These are phyloP conservation scores for Brachystomella parvula DNA, from an alignment of 1,140 invertebrate genomes.

Conservation along the genomic window DNA sequence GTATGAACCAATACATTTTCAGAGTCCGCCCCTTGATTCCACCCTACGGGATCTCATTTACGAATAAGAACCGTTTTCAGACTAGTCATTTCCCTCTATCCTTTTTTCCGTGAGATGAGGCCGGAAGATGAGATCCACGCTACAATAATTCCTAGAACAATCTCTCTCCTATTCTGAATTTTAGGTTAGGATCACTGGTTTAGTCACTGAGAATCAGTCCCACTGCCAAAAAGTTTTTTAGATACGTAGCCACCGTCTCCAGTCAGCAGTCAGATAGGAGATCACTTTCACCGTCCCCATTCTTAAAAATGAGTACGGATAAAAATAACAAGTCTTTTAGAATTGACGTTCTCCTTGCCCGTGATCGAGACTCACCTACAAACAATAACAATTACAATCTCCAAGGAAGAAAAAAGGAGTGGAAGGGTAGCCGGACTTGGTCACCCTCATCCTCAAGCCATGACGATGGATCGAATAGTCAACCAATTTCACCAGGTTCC, in stretches of 20 bases:
- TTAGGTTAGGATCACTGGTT: neutral
- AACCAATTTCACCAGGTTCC: conserved; percentile 45
- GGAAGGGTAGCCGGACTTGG: neutral
- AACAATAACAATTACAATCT: conserved; percentile 19
- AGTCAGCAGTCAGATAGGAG: neutral
- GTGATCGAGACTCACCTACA: conserved; percentile 18
- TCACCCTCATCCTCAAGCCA: conserved; percentile 38
- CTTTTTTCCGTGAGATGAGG: neutral
- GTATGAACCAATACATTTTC: neutral
- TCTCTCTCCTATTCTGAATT: too few relatives aligned
- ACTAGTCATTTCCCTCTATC: neutral
- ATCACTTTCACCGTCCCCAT: neutral
- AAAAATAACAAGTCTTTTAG: conserved; percentile 34
- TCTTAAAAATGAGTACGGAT: conserved; percentile 11
- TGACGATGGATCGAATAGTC: conserved; percentile 41
- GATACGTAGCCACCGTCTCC: neutral
- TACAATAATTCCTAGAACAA: too few relatives aligned
- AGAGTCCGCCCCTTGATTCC: neutral
- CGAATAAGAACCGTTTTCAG: neutral
- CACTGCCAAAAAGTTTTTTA: neutral
- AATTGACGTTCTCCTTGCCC: conserved; percentile 36
- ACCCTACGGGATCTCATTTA: neutral
- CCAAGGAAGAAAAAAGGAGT: neutral
- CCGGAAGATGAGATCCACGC: too few relatives aligned
- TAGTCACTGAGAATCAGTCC: neutral